Evolutionary conservation across 1,140 invertebrate genomes (phyloP).

Genomic region (Drosophila varians): DNA sequence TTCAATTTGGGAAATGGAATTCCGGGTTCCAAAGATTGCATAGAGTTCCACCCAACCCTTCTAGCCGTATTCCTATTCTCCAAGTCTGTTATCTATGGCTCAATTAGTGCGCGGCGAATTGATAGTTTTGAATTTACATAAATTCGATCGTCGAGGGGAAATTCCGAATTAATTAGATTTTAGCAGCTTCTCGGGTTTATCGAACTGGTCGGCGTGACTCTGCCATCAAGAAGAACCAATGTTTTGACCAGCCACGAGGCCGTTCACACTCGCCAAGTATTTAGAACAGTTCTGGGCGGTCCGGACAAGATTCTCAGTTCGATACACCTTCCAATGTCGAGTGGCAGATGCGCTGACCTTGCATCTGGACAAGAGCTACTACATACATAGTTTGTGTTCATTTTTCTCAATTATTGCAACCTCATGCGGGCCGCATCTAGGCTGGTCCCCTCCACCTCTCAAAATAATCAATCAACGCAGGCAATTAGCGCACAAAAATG

Average conservation of each 20-base stretch:
- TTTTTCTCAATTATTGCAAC: conserved; percentile 36
- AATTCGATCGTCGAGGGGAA: conserved; percentile 29
- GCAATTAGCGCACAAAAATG: conserved; percentile 53
- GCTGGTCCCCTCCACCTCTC: conserved; percentile 23
- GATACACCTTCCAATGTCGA: conserved; percentile 32
- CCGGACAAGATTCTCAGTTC: background rate
- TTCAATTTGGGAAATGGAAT: conserved; percentile 60
- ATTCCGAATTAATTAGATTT: conserved; percentile 62
- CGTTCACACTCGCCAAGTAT: conserved; percentile 55
- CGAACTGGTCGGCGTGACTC: conserved; percentile 48
- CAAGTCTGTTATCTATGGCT: conserved; percentile 25
- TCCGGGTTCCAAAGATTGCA: conserved; percentile 59
- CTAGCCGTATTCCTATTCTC: too few species aligned
- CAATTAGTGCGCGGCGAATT: conserved; percentile 53
- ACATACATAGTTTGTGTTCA: conserved; percentile 29
- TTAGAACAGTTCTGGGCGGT: conserved; percentile 55
- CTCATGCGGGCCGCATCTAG: conserved; percentile 50
- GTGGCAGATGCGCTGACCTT: conserved; percentile 61
- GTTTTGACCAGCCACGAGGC: conserved; percentile 34
- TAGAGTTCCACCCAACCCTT: background rate
- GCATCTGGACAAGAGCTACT: conserved; percentile 16
- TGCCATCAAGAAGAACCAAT: conserved; percentile 2
- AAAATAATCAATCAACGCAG: conserved; percentile 60
- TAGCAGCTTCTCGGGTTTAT: conserved; percentile 48
- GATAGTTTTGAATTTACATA: conserved; percentile 58